Percentiles rank a stretch among this genome's conserved stretches.
Conservation (phyloP, 2,797 vertebrate genomes). For the Tinamus major region DNA sequence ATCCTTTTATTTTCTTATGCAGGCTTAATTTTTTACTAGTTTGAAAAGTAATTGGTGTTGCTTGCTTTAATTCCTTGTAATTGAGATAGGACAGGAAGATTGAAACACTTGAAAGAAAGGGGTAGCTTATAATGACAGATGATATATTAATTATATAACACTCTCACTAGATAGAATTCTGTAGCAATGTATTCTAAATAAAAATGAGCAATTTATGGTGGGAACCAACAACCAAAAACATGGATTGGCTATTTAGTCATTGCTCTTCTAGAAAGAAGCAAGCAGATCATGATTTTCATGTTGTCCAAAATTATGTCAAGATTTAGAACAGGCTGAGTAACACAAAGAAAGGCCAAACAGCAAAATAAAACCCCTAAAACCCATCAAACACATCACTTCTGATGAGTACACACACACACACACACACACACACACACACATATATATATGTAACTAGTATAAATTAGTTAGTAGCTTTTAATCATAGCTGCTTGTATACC, state of each 20-base stretch:
- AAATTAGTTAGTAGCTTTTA: neutral
- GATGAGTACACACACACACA: neutral
- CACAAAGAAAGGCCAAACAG: neutral
- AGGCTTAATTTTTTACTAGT: slow-evolving; percentile 35
- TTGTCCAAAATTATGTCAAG: neutral
- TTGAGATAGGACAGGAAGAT: neutral
- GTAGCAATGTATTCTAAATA: neutral
- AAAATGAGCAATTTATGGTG: neutral
- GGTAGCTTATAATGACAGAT: slow-evolving; percentile 43
- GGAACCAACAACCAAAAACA: neutral
- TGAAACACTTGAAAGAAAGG: slow-evolving; percentile 13
- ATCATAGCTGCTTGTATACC: neutral
- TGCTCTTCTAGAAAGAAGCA: neutral
- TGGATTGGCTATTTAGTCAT: neutral
- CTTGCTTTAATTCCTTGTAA: slow-evolving; percentile 38
- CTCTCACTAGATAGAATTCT: slow-evolving; percentile 4
- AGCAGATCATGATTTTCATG: neutral
- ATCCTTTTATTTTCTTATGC: neutral
- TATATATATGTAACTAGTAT: neutral
- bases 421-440: neutral
- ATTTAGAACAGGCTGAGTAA: neutral
- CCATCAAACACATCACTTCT: neutral
- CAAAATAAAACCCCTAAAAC: neutral
- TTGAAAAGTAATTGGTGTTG: slow-evolving; percentile 26
- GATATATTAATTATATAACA: slow-evolving; percentile 39